phyloP scores from a whole-genome alignment of 2,113 vertebrate genomes.

The Canis aureus region DNA sequence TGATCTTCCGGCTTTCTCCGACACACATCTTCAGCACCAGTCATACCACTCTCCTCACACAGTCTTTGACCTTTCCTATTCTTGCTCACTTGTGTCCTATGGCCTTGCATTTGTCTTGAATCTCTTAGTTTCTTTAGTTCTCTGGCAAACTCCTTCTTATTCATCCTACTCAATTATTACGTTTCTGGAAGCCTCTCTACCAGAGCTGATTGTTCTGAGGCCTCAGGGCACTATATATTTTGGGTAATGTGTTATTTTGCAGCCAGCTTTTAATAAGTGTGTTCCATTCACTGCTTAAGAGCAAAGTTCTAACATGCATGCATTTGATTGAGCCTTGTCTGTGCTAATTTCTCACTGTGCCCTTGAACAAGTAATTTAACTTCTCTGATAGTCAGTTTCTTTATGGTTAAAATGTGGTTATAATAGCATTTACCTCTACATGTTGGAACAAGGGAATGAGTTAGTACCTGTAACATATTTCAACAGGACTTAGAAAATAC shows the following conservation, averaged over 20 bases:
- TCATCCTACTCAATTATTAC: neutral
- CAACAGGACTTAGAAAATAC: neutral
- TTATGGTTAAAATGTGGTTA: neutral
- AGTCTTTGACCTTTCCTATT: neutral
- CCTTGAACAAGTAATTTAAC: neutral
- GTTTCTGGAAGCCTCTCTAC: neutral
- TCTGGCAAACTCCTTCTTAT: neutral
- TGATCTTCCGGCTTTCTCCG: neutral
- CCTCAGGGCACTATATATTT: neutral
- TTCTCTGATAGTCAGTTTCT: neutral
- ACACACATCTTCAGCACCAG: accelerated
- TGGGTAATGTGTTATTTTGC: neutral
- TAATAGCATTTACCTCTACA: neutral
- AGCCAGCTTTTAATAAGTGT: neutral
- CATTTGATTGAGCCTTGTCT: neutral
- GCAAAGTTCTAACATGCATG: neutral
- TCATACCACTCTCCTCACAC: accelerated
- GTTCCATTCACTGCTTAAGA: neutral
- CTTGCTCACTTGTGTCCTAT: neutral
- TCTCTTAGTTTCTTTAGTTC: neutral
- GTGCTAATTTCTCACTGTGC: neutral
- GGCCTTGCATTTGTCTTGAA: neutral
- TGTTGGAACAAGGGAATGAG: neutral
- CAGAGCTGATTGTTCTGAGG: neutral
- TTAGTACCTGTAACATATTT: neutral